Base-by-base conservation (phyloP, 2,888 invertebrate species). In the Acrobasis consociella region DNA sequence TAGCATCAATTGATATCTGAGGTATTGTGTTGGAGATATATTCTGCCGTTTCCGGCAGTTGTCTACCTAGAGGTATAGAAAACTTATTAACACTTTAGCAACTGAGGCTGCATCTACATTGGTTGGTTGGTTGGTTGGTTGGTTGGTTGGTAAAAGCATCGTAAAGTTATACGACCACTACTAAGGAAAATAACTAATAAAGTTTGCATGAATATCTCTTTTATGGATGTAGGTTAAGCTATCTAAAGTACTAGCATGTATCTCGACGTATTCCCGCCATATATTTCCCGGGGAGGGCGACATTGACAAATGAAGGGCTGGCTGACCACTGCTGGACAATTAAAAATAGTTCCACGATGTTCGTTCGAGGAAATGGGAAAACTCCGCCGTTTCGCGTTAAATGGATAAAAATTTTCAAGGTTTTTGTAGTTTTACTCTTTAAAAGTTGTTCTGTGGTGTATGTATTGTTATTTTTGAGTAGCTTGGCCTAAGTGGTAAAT, bases 1-100 rank as follows among this genome's bases (percentile, higher is more conserved):
- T 67, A 55, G 59, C 75, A 73, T 78, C 85, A 79, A 78, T 82
- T 73, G 74, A 72, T 78, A 76, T 77, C 74, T 78, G 64, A 66
- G 67, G 69, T 70, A 72, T 75, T 76, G 69, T 75, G 69, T 75
- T 72, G 49, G 68, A 58, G 60, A 58, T 63, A 63, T 66, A 65
- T 66, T 22, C n/a, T n/a, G n/a, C n/a, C n/a, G n/a, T n/a, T n/a
- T n/a, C n/a, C n/a, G n/a, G n/a, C n/a, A n/a, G n/a, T n/a, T n/a
- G n/a, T n/a, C n/a, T n/a, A n/a, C n/a, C n/a, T n/a, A n/a, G n/a
- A n/a, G n/a, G 22, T 22, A 2, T 22, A 22, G 0, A 31, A 31
- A 31, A 2, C 31, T 31, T 31, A 22, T 31, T 0, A 31, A 8
- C 8, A 31, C 2, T 7, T 31, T 31, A 7, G 31, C 31, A 31